Evolutionary conservation across 1,140 invertebrate species (phyloP).

Genomic region (Sitophilus oryzae): DNA sequence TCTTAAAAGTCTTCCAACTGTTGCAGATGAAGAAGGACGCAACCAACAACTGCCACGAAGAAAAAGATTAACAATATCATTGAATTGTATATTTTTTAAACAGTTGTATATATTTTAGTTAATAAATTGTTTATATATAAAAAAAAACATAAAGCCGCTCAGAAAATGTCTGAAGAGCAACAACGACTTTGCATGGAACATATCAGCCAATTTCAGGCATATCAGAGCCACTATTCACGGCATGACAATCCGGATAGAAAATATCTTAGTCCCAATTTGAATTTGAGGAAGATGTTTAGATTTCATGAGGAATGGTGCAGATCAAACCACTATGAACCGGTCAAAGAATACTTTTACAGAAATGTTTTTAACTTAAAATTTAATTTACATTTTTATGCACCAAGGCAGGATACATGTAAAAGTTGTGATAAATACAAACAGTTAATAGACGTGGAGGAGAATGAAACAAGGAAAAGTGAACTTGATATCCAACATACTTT

Average conservation of each 20-base stretch:
- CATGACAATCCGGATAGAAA: conserved; percentile 5
- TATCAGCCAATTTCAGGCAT: no score
- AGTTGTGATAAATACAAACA: conserved; percentile 10
- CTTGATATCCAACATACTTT: conserved; percentile 1
- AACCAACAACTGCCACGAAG: no score
- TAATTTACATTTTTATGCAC: conserved; percentile 7
- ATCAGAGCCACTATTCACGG: no score
- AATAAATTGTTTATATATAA: no score
- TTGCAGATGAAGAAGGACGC: no score
- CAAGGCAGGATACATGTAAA: conserved; percentile 6
- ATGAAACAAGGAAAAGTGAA: conserved; percentile 4
- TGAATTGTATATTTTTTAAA: no score
- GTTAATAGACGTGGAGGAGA: not conserved
- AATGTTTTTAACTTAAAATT: conserved; percentile 7
- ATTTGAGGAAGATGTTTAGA: conserved; percentile 7
- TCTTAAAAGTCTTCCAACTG: no score
- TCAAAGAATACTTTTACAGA: conserved; percentile 1
- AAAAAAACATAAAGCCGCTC: no score
- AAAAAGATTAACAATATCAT: no score
- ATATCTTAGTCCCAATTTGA: conserved; percentile 6
- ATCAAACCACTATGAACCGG: not conserved
- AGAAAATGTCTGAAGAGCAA: no score
- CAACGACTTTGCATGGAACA: no score
- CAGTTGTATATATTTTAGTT: no score
- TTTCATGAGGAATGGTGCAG: conserved; percentile 3